Percentiles rank a stretch among this genome's conserved stretches.
Evolutionary conservation across 2,797 vertebrate genomes (phyloP).

Genomic region (Labroides dimidiatus): DNA sequence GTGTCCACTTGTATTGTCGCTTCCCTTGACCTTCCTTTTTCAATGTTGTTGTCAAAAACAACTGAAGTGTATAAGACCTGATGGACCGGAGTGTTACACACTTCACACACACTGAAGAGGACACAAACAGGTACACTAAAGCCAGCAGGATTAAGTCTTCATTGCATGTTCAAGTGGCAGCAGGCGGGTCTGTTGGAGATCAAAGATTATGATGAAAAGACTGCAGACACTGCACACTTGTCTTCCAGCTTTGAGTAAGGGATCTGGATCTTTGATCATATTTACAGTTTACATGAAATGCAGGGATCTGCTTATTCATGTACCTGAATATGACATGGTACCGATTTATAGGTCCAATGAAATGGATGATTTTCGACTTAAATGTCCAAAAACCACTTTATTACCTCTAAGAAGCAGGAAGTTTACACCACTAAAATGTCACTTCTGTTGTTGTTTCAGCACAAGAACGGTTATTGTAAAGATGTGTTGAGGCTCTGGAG

Average conservation of each 20-base stretch:
- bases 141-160: conserved; percentile 53
- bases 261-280: conserved; percentile 12
- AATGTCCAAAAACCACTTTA: no score
- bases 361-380: no score
- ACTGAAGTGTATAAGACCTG: conserved; percentile 5
- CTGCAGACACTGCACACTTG: conserved; percentile 20
- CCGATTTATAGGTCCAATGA: not conserved
- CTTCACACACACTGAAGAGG: no score
- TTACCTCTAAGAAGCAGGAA: no score
- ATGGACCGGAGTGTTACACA: conserved; percentile 1
- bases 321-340: not conserved
- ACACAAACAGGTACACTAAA: conserved; percentile 45
- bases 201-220: conserved; percentile 23
- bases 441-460: conserved; percentile 14
- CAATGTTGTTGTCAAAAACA: conserved; percentile 20
- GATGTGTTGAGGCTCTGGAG: conserved; percentile 5
- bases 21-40: no score
- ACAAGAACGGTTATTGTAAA: conserved; percentile 3
- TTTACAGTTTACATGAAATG: conserved; percentile 1
- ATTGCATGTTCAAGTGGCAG: conserved; percentile 26
- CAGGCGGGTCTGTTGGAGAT: conserved; percentile 31
- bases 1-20: no score
- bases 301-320: not conserved
- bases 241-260: not conserved
- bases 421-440: not conserved